Base-by-base conservation (phyloP, 1,140 invertebrate genomes). In the Microplitis demolitor region DNA sequence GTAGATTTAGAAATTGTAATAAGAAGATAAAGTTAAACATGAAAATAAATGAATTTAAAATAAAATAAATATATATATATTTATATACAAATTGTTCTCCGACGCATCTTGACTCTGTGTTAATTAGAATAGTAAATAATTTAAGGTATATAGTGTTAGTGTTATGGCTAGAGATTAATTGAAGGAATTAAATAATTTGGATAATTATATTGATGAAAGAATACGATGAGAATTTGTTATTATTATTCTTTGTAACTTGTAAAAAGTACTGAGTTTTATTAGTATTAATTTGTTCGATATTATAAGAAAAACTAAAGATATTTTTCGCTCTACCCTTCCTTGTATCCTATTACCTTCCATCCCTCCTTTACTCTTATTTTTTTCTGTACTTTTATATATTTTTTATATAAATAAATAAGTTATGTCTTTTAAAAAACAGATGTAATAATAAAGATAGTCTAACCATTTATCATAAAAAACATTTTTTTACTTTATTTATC, bases 211-310 rank as follows among this genome's bases (percentile, higher is more conserved):
- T 45, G 11, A 9, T 45, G 39, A 45, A 45, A 45, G 8, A 45
- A 84, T 81, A 78, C 82, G 82, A 78, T 82, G 82, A 81, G 75
- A 85, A 82, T 81, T 86, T 87, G 85, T 87, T 87, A 86, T 86
- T 84, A 80, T 80, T 86, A 86, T 86, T 84, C 80, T 80, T 86
- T 86, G 81, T 84, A 86, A 84, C 80, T 83, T 87, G 85, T 87
- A 87, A 86, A 86, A 87, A 87, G 85, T 87, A 87, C 85, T 87
- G 84, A 87, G 81, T 86, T 86, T 87, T 85, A 87, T 85, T 85
- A 83, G 81, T 83, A 83, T 84, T 84, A 84, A 85, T 69, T 45
- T 83, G 82, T 77, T 80, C 72, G 62, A 68, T 83, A 84, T 45
- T 45, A 45, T 45, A 45, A 84, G 78, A 78, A 80, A 84, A 24